Evolutionary conservation across 2,797 vertebrate species (phyloP).

Genomic region (Malurus leucopterus): DNA sequence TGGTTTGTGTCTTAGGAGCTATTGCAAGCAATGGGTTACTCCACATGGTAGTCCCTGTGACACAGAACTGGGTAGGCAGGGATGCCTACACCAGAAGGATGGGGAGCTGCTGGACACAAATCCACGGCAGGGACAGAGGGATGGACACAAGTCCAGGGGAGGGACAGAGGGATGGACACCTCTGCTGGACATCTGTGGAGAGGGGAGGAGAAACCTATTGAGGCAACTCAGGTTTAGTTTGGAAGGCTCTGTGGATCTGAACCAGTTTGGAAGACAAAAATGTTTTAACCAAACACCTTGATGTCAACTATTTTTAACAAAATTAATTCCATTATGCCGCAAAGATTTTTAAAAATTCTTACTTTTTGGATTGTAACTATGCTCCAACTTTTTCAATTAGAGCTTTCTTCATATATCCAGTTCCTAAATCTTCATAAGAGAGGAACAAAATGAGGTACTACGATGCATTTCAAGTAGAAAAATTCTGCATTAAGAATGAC

Average conservation of each 20-base stretch:
- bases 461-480: not conserved
- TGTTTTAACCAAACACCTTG: not conserved
- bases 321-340: not conserved
- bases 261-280: not conserved
- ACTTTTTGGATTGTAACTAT: not conserved
- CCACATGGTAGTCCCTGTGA: not conserved
- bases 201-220: not conserved
- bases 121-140: not conserved
- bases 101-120: not conserved
- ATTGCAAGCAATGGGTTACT: not conserved
- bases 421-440: not conserved
- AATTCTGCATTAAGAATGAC: not conserved
- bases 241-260: not conserved
- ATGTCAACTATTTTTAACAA: not conserved
- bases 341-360: not conserved
- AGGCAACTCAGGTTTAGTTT: not conserved
- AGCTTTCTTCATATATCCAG: not conserved
- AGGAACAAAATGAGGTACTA: not conserved
- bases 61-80: not conserved
- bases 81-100: not conserved
- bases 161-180: not conserved
- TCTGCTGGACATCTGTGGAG: not conserved
- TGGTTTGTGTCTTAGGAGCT: not conserved
- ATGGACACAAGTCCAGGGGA: not conserved
- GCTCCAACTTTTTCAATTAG: not conserved